These are phyloP conservation scores for Aculops lycopersici DNA, from an alignment of 1,140 invertebrate genomes.

Conservation along the genomic window DNA sequence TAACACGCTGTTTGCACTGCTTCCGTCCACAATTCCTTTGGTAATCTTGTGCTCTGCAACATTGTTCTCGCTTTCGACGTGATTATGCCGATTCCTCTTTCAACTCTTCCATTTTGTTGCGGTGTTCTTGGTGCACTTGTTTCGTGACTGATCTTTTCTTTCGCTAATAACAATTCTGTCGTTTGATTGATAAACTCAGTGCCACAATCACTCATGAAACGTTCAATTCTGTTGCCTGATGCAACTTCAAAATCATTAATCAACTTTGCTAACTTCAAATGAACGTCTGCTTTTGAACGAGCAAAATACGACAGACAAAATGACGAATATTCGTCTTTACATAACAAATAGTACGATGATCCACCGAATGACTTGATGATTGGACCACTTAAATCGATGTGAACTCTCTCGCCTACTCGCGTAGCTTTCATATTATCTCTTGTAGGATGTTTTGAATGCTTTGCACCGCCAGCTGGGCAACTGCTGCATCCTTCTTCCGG, in stretches of 20 bases:
- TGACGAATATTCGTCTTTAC: slow-evolving; percentile 4
- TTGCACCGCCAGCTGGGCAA: too few species aligned
- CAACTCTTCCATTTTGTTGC: slow-evolving; percentile 16
- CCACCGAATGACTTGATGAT: neutral
- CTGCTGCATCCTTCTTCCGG: too few species aligned
- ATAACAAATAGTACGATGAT: slow-evolving; percentile 4
- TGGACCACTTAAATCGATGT: neutral
- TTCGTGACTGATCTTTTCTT: slow-evolving; percentile 13
- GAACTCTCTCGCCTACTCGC: neutral
- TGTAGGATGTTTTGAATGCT: too few species aligned
- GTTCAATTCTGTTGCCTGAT: slow-evolving; percentile 1
- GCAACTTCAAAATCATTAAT: slow-evolving; percentile 1
- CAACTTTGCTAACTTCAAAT: neutral
- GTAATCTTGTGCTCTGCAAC: slow-evolving; percentile 3
- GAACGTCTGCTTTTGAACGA: slow-evolving; percentile 3
- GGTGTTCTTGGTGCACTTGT: slow-evolving; percentile 15
- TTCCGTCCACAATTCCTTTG: slow-evolving; percentile 7
- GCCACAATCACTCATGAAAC: slow-evolving; percentile 6
- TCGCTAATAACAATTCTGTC: slow-evolving; percentile 1
- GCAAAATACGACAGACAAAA: slow-evolving; percentile 4
- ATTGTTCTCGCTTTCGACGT: slow-evolving; percentile 8
- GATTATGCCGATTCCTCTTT: slow-evolving; percentile 16
- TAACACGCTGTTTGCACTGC: slow-evolving; percentile 8
- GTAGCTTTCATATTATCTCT: too few species aligned
- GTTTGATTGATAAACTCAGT: slow-evolving; percentile 5